These are phyloP conservation scores for Margaritifera margaritifera DNA, from an alignment of 2,888 invertebrate species.

Conservation along the genomic window DNA sequence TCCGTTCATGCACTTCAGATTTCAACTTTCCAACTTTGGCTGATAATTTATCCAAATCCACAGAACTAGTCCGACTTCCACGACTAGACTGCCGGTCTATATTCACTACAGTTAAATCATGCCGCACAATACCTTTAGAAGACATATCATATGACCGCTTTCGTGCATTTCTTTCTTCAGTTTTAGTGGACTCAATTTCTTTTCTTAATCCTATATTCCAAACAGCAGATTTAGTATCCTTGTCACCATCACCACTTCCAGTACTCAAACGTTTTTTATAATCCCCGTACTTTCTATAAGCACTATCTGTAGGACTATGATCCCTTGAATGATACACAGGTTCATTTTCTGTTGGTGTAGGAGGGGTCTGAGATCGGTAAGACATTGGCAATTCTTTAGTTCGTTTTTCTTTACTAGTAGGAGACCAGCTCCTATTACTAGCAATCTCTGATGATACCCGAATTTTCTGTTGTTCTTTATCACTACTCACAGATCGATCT, in stretches of 20 bases:
- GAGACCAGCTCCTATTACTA: slow-evolving; percentile 51
- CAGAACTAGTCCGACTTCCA: slow-evolving; percentile 38
- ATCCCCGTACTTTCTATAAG: slow-evolving; percentile 41
- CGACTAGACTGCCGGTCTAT: slow-evolving; percentile 44
- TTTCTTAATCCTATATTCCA: slow-evolving; percentile 40
- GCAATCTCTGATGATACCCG: slow-evolving; percentile 33
- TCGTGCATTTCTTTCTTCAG: slow-evolving; percentile 51
- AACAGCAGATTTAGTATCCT: slow-evolving; percentile 22
- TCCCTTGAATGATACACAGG: slow-evolving; percentile 40
- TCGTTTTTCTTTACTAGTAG: slow-evolving; percentile 37
- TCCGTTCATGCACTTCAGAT: slow-evolving; percentile 38
- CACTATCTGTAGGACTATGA: slow-evolving; percentile 44
- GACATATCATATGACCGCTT: slow-evolving; percentile 58
- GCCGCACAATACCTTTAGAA: slow-evolving; percentile 38
- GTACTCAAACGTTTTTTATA: slow-evolving; percentile 41
- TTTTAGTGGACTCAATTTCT: slow-evolving; percentile 38
- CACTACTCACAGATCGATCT: slow-evolving; percentile 41
- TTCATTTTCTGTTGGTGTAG: slow-evolving; percentile 62
- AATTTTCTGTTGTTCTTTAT: slow-evolving; percentile 33
- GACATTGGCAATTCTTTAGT: slow-evolving; percentile 44
- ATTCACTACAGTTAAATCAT: slow-evolving; percentile 27
- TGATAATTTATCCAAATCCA: slow-evolving; percentile 31
- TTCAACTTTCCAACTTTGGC: slow-evolving; percentile 35
- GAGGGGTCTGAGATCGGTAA: slow-evolving; percentile 52
- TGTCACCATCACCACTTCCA: slow-evolving; percentile 38